phyloP scores from a whole-genome alignment of 1,140 invertebrate species.

The Heliconius hermathena region DNA sequence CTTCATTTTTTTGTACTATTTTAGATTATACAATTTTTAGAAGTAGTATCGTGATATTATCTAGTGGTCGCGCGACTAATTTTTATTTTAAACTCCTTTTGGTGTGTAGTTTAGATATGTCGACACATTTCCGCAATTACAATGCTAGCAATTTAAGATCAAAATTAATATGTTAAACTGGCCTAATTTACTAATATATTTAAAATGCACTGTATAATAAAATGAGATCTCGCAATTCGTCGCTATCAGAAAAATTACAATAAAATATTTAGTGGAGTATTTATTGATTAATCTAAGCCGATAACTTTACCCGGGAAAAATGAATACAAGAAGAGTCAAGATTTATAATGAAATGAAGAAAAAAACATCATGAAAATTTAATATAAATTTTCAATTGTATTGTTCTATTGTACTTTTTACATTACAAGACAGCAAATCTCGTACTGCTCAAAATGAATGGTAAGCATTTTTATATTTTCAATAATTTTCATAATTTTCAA shows the following conservation, averaged over 20 bases:
- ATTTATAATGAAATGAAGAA: constrained; percentile 33
- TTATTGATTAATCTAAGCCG: constrained; percentile 23
- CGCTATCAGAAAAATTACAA: background rate
- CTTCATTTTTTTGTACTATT: constrained; percentile 73
- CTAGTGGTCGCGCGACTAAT: constrained; percentile 63
- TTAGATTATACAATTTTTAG: constrained; percentile 78
- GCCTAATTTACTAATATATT: background rate
- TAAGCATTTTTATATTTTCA: constrained; percentile 40
- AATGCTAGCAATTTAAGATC: constrained; percentile 48
- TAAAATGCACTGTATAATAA: constrained; percentile 19
- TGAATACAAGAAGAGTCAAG: constrained; percentile 32
- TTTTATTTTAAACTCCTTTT: constrained; percentile 58
- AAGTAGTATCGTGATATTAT: constrained; percentile 72
- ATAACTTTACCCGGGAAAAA: constrained; percentile 31
- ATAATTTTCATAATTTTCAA: background rate
- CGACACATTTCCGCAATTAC: constrained; percentile 45
- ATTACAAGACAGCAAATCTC: constrained; percentile 21
- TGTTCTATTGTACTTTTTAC: constrained; percentile 20
- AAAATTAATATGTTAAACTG: constrained; percentile 35
- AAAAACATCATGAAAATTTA: constrained; percentile 62
- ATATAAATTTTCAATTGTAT: constrained; percentile 56
- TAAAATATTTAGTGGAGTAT: constrained; percentile 20
- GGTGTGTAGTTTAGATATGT: constrained; percentile 63
- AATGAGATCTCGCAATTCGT: constrained; percentile 32
- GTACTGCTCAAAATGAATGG: constrained; percentile 52